Conservation (phyloP, 2,113 vertebrate species). For the Murina feae region DNA sequence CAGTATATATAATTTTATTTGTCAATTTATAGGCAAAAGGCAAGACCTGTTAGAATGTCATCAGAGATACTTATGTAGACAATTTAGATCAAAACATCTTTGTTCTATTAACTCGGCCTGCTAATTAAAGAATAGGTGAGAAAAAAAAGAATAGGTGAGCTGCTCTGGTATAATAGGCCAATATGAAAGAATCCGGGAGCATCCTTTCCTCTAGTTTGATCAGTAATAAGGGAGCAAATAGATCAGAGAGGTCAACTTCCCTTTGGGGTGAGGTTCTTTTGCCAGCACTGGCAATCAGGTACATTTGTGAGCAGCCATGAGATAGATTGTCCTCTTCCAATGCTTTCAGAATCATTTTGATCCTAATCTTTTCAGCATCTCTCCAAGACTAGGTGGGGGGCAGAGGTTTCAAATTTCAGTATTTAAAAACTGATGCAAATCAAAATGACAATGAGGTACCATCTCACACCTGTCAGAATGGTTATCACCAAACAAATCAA, state of each 20-base stretch:
- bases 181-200: neutral
- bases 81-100: neutral
- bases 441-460: too few relatives aligned
- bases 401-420: neutral
- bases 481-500: too few relatives aligned
- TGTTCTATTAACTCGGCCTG: neutral
- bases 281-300: neutral
- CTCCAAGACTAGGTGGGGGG: neutral
- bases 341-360: neutral
- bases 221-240: neutral
- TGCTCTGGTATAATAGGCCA: neutral
- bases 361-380: neutral
- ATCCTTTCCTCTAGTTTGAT: neutral
- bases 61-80: neutral
- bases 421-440: too few relatives aligned
- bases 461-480: too few relatives aligned
- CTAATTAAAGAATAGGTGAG: slow-evolving; percentile 1
- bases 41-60: neutral
- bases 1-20: neutral
- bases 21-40: neutral
- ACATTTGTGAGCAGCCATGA: neutral
- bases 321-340: neutral
- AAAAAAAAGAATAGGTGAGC: neutral
- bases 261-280: neutral
- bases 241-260: neutral